Evolutionary conservation across 2,888 invertebrate species (phyloP), one percentile per base, ranked within the genome.

Genomic region (Aradus depressus): DNA sequence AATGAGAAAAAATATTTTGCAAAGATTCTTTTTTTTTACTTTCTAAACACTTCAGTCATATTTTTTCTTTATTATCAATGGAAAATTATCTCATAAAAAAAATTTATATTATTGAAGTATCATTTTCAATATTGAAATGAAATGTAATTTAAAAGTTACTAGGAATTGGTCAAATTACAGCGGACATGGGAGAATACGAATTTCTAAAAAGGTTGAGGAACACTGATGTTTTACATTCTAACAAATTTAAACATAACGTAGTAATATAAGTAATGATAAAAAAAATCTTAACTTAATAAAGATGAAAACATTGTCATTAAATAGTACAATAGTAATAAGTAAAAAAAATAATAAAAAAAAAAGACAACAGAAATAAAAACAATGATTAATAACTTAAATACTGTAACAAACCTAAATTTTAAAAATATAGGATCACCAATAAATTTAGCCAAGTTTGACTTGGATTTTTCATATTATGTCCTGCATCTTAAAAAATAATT

Each of bases 351-450:
- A n/a, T n/a, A n/a, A n/a, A n/a, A n/a, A n/a, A n/a, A n/a, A n/a
- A n/a, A n/a, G n/a, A n/a, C n/a, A n/a, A n/a, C n/a, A n/a, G n/a
- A n/a, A n/a, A n/a, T n/a, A n/a, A n/a, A n/a, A n/a, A n/a, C n/a
- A n/a, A n/a, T 37, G 32, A 47, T 23, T 42, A 42, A 26, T 47
- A 47, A 47, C 47, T 38, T 47, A 47, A 38, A 47, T 47, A 47
- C 35, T 47, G 47, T 54, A 51, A 54, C 51, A 51, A 54, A 54
- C 54, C 51, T 51, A 54, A 28, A 43, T 44, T 51, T 48, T 50
- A 54, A 45, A 43, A 35, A 49, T 43, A 31, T 50, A 34, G 14
- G 23, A 43, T 38, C 50, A 42, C 44, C 44, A 54, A 54, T 44
- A 51, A 25, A 49, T 35, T 38, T 28, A 16, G 26, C 28, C 50